A percentile compares a stretch with the other conserved stretches of the same genome.
phyloP scores from a whole-genome alignment of 2,797 vertebrate genomes.

The Acomys russatus region DNA sequence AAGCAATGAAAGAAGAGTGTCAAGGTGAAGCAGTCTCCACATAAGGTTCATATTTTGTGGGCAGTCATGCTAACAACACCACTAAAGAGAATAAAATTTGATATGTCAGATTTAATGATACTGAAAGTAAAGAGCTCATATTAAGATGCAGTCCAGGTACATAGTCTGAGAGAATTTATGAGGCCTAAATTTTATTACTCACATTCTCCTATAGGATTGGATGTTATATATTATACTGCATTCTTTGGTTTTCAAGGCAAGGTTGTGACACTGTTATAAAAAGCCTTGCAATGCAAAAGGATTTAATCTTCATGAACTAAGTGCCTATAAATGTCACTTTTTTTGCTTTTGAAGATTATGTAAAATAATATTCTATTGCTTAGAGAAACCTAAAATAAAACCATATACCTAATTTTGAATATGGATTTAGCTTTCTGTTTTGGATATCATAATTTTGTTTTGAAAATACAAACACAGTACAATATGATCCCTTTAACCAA shows the following conservation, averaged over 20 bases:
- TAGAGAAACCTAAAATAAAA: not conserved
- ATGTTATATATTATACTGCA: slow-evolving; percentile 79
- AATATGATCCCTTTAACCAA: not conserved
- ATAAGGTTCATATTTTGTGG: slow-evolving; percentile 87
- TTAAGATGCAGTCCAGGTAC: slow-evolving; percentile 86
- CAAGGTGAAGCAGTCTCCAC: slow-evolving; percentile 87
- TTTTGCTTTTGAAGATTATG: slow-evolving; percentile 49
- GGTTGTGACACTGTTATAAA: slow-evolving; percentile 81
- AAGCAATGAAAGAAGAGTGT: slow-evolving; percentile 84
- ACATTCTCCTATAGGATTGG: slow-evolving; percentile 80
- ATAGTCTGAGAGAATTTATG: slow-evolving; percentile 82
- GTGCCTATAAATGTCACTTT: not conserved
- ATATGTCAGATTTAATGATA: slow-evolving; percentile 87
- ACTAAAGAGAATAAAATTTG: slow-evolving; percentile 87
- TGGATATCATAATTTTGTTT: not conserved
- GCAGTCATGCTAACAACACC: slow-evolving; percentile 85
- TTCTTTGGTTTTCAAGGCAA: slow-evolving; percentile 79
- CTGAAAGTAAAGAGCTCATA: slow-evolving; percentile 79
- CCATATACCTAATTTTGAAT: not conserved
- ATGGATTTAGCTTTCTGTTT: not conserved
- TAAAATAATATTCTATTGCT: not conserved
- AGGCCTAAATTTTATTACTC: slow-evolving; percentile 83
- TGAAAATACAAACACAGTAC: not conserved
- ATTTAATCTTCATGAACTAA: slow-evolving; percentile 51
- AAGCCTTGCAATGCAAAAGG: slow-evolving; percentile 68